These are phyloP conservation scores for Sinopyrophorus schimmeli DNA, from an alignment of 2,888 invertebrate genomes.

Conservation along the genomic window DNA sequence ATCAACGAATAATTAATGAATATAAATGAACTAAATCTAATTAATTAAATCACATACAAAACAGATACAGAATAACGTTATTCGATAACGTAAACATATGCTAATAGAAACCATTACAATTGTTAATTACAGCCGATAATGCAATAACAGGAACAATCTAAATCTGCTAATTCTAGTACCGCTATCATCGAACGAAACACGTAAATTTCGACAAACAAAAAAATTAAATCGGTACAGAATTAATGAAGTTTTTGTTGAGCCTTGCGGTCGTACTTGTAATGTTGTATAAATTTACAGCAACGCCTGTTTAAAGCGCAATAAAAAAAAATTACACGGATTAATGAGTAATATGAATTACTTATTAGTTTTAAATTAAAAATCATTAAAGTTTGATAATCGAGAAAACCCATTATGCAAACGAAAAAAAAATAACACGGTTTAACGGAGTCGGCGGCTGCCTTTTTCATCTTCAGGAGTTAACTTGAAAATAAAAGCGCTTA, in stretches of 20 bases:
- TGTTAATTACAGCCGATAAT: constrained; percentile 37
- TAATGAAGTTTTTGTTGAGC: constrained; percentile 10
- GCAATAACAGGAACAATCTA: constrained; percentile 20
- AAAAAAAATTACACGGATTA: constrained; percentile 10
- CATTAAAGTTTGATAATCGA: no score
- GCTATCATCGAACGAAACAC: constrained; percentile 13
- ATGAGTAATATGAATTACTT: no score
- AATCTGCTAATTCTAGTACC: constrained; percentile 9
- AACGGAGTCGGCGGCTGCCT: no score
- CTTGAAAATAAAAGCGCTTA: no score
- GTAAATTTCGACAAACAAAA: constrained; percentile 13
- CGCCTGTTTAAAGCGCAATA: no score
- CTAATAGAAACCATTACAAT: constrained; percentile 35
- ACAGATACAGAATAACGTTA: constrained; percentile 13
- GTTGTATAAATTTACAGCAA: no score
- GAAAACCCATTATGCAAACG: no score
- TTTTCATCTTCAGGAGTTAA: no score
- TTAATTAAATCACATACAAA: constrained; percentile 9
- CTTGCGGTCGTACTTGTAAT: no score
- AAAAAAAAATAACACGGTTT: no score
- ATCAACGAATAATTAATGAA: no score
- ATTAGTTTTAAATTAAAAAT: no score
- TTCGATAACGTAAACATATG: constrained; percentile 40
- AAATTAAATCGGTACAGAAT: constrained; percentile 10
- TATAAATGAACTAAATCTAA: constrained; percentile 3